Conservation (phyloP, 2,888 invertebrate genomes). For the Phortica okadai region DNA sequence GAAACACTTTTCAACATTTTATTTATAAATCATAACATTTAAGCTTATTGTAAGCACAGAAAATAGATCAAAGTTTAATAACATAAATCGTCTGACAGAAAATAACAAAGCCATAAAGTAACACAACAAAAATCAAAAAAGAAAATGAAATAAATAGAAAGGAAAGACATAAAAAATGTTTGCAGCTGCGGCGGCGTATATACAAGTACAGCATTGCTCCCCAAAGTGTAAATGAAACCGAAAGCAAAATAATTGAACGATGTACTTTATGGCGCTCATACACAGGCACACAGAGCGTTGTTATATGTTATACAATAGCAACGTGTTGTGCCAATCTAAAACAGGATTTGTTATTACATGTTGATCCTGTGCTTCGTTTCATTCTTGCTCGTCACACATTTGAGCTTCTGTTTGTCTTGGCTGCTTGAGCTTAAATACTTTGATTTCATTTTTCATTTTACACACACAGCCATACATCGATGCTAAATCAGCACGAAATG, state of each 20-base stretch:
- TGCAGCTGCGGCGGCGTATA: background rate
- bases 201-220: background rate
- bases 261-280: background rate
- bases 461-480: background rate
- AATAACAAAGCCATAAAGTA: background rate
- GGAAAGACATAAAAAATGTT: background rate
- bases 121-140: background rate
- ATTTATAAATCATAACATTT: no score
- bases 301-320: background rate
- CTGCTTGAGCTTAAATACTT: conserved; percentile 64
- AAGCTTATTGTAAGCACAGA: conserved; percentile 20
- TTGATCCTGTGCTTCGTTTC: background rate
- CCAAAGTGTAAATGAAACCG: conserved; percentile 25
- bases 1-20: no score
- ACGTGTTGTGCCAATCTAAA: background rate
- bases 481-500: background rate
- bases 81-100: conserved; percentile 21
- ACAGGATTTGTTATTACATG: background rate
- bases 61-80: conserved; percentile 30
- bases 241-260: conserved; percentile 20
- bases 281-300: conserved; percentile 10
- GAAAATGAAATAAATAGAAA: conserved; percentile 11
- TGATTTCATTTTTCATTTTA: conserved; percentile 69
- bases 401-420: conserved; percentile 31
- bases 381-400: background rate